Conservation (phyloP, 2,888 invertebrate species). For the Agonopterix subpropinquella region DNA sequence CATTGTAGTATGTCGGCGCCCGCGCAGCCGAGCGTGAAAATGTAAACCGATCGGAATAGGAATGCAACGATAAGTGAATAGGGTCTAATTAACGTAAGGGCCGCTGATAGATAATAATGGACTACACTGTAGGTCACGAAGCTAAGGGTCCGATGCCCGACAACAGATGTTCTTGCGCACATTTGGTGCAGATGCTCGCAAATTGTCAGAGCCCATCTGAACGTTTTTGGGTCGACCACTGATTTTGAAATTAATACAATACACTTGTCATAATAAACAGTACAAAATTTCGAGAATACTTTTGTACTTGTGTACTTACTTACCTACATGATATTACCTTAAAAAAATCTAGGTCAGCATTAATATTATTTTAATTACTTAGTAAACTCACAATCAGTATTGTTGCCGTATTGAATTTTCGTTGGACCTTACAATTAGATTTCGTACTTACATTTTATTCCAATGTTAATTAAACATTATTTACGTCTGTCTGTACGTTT, state of each 20-base stretch:
- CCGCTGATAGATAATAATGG: conserved; percentile 50
- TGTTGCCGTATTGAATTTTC: too few species aligned
- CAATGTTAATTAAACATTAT: conserved; percentile 1
- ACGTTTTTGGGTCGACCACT: neutral
- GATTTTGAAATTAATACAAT: conserved; percentile 1
- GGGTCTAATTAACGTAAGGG: conserved; percentile 61
- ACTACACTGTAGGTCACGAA: conserved; percentile 42
- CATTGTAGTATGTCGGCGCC: conserved; percentile 42
- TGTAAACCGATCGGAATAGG: conserved; percentile 53
- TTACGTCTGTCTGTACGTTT: neutral
- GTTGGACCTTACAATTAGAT: too few species aligned
- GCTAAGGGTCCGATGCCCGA: conserved; percentile 33
- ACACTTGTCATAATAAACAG: neutral
- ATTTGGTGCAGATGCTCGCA: conserved; percentile 54
- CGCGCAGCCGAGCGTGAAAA: conserved; percentile 48
- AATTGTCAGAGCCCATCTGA: conserved; percentile 20
- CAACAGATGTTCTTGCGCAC: conserved; percentile 60
- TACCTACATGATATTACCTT: too few species aligned
- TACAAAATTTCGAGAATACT: too few species aligned
- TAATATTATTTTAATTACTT: too few species aligned
- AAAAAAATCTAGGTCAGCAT: too few species aligned
- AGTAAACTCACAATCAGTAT: too few species aligned
- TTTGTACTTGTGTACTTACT: too few species aligned
- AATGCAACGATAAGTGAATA: conserved; percentile 64
- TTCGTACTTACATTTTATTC: too few species aligned